A percentile compares a stretch with the other conserved stretches of the same genome.
phyloP scores from a whole-genome alignment of 2,113 vertebrate species.

The Nothoprocta perdicaria region DNA sequence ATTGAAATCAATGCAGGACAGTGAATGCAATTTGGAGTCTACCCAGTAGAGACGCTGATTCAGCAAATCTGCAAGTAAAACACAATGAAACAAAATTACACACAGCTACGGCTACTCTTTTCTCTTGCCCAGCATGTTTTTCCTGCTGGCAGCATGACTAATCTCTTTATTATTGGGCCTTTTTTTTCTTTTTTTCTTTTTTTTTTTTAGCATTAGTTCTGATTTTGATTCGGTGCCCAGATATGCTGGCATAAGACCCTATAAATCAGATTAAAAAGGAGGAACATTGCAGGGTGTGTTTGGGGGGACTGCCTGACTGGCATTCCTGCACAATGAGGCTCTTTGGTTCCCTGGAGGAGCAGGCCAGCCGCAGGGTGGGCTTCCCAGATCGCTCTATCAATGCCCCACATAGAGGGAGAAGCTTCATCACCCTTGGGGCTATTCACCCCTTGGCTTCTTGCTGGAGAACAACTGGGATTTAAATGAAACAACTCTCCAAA shows the following conservation, averaged over 20 bases:
- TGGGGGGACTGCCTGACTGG: not conserved
- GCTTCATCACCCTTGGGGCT: not conserved
- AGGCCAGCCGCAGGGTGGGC: not conserved
- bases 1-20: constrained; percentile 94
- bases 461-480: not conserved
- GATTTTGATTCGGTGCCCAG: constrained; percentile 58
- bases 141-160: constrained; percentile 45
- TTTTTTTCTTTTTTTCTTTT: not conserved
- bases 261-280: constrained; percentile 50
- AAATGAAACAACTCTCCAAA: not conserved
- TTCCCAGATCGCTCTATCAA: not conserved
- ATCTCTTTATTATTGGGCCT: constrained; percentile 47
- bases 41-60: constrained; percentile 97
- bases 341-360: constrained; percentile 6
- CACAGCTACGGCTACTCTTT: constrained; percentile 11
- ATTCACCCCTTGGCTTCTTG: not conserved
- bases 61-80: constrained; percentile 86
- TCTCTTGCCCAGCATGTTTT: constrained; percentile 42
- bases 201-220: not conserved
- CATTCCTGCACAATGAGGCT: constrained; percentile 9
- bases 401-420: not conserved
- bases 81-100: constrained; percentile 56
- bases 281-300: constrained; percentile 2
- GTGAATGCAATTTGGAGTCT: constrained; percentile 95
- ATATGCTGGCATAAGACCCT: constrained; percentile 49